phyloP scores from a whole-genome alignment of 2,113 vertebrate genomes.

The Bubo bubo region DNA sequence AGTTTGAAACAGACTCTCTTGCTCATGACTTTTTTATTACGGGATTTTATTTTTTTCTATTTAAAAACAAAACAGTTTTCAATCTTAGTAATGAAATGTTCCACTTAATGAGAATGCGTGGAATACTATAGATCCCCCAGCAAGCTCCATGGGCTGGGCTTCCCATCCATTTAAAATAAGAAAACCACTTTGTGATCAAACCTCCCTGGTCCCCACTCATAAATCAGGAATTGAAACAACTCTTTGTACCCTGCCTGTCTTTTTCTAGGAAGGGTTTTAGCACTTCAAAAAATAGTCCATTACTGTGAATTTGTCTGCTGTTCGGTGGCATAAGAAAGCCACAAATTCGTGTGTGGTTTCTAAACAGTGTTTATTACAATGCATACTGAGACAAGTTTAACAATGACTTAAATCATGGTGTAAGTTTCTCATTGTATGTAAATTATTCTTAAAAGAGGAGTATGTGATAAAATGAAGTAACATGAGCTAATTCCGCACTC shows the following conservation, averaged over 20 bases:
- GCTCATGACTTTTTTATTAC: neutral
- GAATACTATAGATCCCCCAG: neutral
- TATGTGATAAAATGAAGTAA: neutral
- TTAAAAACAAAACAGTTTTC: neutral
- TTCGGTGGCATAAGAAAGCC: neutral
- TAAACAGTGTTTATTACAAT: neutral
- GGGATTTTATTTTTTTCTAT: neutral
- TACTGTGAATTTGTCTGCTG: neutral
- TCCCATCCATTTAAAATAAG: neutral
- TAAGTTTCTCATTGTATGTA: neutral
- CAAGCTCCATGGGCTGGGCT: neutral
- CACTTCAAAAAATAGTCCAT: neutral
- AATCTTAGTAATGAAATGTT: neutral
- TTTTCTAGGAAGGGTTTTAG: neutral
- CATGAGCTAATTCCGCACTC: neutral
- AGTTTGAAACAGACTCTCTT: neutral
- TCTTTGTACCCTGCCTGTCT: neutral
- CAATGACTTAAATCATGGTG: neutral
- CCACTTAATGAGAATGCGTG: neutral
- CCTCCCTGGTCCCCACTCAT: neutral
- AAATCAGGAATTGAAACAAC: neutral
- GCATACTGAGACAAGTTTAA: neutral
- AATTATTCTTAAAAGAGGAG: neutral
- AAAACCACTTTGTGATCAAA: neutral
- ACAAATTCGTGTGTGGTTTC: neutral